Evolutionary conservation across 2,113 vertebrate genomes (phyloP).

Genomic region (Silurus asotus): DNA sequence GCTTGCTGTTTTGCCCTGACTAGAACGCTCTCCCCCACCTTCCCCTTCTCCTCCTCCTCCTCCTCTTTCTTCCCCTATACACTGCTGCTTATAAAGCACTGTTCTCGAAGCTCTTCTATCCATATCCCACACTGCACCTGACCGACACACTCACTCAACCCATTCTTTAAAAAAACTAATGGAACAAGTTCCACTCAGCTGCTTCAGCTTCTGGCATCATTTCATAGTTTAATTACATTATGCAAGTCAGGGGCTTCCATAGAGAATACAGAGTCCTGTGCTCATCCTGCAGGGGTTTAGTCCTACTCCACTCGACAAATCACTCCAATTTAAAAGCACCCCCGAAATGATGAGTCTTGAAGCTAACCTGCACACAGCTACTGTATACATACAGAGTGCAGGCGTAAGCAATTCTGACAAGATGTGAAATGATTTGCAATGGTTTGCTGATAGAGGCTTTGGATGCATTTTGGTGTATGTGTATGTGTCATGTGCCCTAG

Average conservation of each 20-base stretch:
- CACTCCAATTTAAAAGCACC: background rate
- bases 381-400: too few relatives aligned
- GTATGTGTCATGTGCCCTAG: background rate
- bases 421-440: background rate
- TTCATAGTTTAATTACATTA: background rate
- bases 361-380: background rate
- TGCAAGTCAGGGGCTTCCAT: background rate
- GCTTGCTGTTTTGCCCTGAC: conserved; percentile 59
- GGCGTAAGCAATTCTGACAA: background rate
- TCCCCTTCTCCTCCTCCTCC: background rate
- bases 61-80: background rate
- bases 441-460: background rate
- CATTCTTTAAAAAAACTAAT: too few relatives aligned
- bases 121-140: conserved; percentile 12
- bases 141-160: background rate
- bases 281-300: background rate
- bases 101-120: background rate
- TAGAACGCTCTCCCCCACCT: background rate
- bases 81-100: background rate
- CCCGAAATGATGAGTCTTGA: background rate
- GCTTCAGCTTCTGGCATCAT: conserved; percentile 13
- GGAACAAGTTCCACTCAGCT: background rate
- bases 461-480: background rate
- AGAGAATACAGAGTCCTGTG: background rate
- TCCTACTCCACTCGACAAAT: background rate